Evolutionary conservation across 2,113 vertebrate species (phyloP).

Genomic region (Perca fluviatilis): DNA sequence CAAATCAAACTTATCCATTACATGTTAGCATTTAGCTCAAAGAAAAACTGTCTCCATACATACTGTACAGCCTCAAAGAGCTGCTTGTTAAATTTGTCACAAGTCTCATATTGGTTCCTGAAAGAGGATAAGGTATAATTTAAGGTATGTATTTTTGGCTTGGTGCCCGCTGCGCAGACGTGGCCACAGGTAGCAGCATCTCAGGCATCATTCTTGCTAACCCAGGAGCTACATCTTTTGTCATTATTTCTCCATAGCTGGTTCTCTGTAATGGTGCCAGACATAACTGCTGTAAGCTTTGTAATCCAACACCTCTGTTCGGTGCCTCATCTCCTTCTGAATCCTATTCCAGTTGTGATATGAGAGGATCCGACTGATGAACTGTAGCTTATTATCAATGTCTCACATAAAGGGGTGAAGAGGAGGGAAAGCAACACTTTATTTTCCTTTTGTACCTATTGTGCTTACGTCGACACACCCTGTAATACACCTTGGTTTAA

Average conservation of each 20-base stretch:
- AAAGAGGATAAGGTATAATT: no score
- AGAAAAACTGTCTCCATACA: no score
- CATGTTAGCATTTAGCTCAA: neutral
- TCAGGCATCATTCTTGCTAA: neutral
- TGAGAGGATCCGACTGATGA: conserved; percentile 27
- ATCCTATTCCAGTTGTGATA: conserved; percentile 29
- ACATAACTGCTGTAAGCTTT: conserved; percentile 43
- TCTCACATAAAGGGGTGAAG: conserved; percentile 31
- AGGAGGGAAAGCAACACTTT: conserved; percentile 17
- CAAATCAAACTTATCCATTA: no score
- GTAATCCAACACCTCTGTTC: conserved; percentile 32
- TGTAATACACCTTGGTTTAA: conserved; percentile 42
- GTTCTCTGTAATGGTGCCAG: conserved; percentile 12
- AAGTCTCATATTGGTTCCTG: no score
- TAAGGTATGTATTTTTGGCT: conserved; percentile 19
- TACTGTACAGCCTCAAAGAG: no score
- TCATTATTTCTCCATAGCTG: neutral
- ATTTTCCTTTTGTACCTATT: neutral
- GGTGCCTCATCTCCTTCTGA: conserved; percentile 28
- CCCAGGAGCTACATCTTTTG: neutral
- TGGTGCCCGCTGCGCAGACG: neutral
- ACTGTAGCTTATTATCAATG: conserved; percentile 30
- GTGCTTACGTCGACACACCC: neutral
- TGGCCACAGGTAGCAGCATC: neutral
- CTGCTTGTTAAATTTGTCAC: no score